Evolutionary conservation across 2,797 vertebrate species (phyloP).

Genomic region (Phalloptychus januarius): DNA sequence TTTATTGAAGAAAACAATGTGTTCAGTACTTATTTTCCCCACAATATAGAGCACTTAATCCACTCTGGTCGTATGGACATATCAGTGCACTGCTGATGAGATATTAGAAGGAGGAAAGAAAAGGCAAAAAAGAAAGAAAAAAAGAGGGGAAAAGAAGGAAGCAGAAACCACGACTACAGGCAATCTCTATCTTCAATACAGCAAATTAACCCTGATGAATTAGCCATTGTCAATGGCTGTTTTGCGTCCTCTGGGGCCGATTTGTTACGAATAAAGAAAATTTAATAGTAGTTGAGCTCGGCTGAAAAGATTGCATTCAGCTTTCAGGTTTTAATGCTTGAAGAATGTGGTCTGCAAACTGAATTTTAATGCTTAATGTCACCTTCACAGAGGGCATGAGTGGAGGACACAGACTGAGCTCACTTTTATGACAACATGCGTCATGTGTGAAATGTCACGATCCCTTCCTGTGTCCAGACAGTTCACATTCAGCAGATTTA

Average conservation of each 20-base stretch:
- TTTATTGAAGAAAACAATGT: neutral
- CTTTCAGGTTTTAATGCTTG: constrained; percentile 17
- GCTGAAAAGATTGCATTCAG: constrained; percentile 22
- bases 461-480: neutral
- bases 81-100: neutral
- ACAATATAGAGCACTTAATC: neutral
- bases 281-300: constrained; percentile 21
- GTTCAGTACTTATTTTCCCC: neutral
- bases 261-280: constrained; percentile 30
- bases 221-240: constrained; percentile 52
- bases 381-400: constrained; percentile 12
- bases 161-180: constrained; percentile 27
- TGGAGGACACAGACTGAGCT: neutral
- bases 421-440: neutral
- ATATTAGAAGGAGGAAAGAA: neutral
- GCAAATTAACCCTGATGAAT: constrained; percentile 65
- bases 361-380: constrained; percentile 29
- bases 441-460: neutral
- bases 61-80: neutral
- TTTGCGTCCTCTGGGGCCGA: constrained; percentile 21
- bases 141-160: constrained; percentile 21
- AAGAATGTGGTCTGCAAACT: neutral
- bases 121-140: constrained; percentile 5
- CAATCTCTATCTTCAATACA: constrained; percentile 38
- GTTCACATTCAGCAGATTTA: neutral